Base-by-base conservation (phyloP, 2,113 vertebrate genomes). In the Aptenodytes forsteri region DNA sequence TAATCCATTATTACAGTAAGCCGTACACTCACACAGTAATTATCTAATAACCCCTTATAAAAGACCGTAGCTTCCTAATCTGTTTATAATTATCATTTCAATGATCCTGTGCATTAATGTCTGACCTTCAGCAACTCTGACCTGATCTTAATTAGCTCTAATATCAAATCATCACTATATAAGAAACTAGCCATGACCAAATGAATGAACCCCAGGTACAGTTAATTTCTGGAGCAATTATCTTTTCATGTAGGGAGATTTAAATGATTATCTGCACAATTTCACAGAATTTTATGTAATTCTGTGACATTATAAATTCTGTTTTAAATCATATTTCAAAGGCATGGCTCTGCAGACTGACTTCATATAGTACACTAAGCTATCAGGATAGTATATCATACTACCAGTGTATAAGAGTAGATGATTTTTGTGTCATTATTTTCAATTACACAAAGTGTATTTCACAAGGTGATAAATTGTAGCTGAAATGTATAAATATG, bases 251-350 rank as follows among this genome's bases (percentile, higher is more conserved):
- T 99, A 99, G 99, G 98, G 99, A 99, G 99, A 99, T 99, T 99
- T 99, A 99, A 99, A 99, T 99, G 99, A 99, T 99, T 99, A 99
- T 99, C 99, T 99, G 99, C 99, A 99, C 99, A 99, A 99, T 99
- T 99, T 99, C 99, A 99, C 99, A 99, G 99, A 97, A 98, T 99
- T 99, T 99, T 98, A 98, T 99, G 98, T 98, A 98, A 99, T 99
- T 99, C 98, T 97, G 97, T 3, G 93, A 98, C 98, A 98, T 99
- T 99, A 98, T 97, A 98, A 99, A 99, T 99, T 98, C 98, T 96
- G 98, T 98, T 98, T 98, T 98, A 98, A 99, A 99, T 99, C 98
- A 98, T 98, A 98, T 99, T 99, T 99, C 98, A 99, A 98, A 98
- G 97, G 91, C 95, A 96, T 83, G 91, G 76, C 94, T 97, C 91